A percentile compares a stretch with the other conserved stretches of the same genome.
phyloP scores from a whole-genome alignment of 2,113 vertebrate species.

The Onychorhynchus coronatus region DNA sequence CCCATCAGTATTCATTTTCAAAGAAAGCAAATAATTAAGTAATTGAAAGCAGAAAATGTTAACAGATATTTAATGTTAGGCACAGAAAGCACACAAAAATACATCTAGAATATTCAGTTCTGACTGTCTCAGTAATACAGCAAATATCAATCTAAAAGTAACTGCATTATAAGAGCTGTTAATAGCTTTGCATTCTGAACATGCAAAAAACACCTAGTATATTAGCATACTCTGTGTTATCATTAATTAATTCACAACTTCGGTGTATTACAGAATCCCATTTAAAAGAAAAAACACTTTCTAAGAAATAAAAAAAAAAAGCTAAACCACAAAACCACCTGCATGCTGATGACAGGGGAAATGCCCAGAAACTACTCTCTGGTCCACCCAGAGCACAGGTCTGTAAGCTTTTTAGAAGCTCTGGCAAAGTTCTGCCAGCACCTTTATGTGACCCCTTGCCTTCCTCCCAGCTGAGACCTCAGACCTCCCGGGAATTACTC shows the following conservation, averaged over 20 bases:
- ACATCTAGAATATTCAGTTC: not conserved
- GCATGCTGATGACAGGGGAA: not conserved
- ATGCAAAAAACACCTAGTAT: not conserved
- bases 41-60: not conserved
- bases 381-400: not conserved
- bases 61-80: not conserved
- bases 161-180: not conserved
- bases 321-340: not conserved
- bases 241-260: not conserved
- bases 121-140: not conserved
- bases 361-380: not conserved
- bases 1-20: not conserved
- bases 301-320: not conserved
- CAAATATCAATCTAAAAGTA: not conserved
- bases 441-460: not conserved
- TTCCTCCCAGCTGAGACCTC: not conserved
- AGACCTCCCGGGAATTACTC: not conserved
- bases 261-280: fast-evolving
- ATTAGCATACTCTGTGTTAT: not conserved
- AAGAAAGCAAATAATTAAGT: not conserved
- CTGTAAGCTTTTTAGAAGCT: not conserved
- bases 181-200: not conserved
- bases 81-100: not conserved
- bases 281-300: not conserved
- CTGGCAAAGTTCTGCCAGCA: not conserved